These are phyloP conservation scores for Athene cunicularia DNA, from an alignment of 2,113 vertebrate genomes.

Conservation along the genomic window DNA sequence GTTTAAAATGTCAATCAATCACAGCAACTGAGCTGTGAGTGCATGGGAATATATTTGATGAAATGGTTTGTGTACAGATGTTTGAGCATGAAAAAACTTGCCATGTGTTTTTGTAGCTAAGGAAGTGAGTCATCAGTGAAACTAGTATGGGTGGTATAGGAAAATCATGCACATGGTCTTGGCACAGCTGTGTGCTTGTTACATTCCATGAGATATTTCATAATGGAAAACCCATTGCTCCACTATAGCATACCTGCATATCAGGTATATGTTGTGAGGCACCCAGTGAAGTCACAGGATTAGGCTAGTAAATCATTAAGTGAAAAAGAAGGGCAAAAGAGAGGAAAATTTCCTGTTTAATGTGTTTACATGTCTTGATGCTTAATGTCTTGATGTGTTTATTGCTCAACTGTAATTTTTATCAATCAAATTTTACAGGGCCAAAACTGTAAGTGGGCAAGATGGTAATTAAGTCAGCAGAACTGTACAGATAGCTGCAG, in stretches of 20 bases:
- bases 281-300: not conserved
- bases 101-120: constrained; percentile 37
- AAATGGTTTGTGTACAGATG: not conserved
- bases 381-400: not conserved
- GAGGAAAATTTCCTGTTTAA: not conserved
- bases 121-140: constrained; percentile 62
- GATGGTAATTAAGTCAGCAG: not conserved
- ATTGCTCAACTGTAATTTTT: not conserved
- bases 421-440: not conserved
- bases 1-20: not conserved
- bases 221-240: constrained; percentile 40
- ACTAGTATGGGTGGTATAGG: constrained; percentile 50
- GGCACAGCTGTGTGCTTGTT: not conserved
- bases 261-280: not conserved
- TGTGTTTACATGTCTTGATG: not conserved
- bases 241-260: not conserved
- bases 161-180: constrained; percentile 41
- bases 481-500: not conserved
- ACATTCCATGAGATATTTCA: constrained; percentile 46
- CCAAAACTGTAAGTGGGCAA: not conserved
- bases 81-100: constrained; percentile 55
- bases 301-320: accelerated
- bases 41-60: constrained; percentile 7
- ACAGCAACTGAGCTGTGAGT: not conserved
- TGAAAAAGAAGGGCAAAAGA: not conserved